Conservation (phyloP, 2,113 vertebrate species). For the Hippopotamus amphibius region DNA sequence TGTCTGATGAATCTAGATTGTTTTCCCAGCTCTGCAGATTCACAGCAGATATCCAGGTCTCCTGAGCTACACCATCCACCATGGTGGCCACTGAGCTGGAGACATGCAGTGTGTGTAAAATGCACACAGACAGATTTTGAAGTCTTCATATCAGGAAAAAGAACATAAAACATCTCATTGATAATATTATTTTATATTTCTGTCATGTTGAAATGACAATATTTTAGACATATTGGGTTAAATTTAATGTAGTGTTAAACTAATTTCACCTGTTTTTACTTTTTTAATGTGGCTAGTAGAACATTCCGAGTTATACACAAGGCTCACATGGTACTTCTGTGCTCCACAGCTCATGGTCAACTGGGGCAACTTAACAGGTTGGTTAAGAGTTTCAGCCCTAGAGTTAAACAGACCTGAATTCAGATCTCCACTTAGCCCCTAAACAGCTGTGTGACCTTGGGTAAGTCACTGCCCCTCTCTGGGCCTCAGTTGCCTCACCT, state of each 20-base stretch:
- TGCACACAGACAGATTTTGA: not conserved
- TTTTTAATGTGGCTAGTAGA: not conserved
- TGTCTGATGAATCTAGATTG: not conserved
- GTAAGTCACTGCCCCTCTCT: not conserved
- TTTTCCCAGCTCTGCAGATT: not conserved
- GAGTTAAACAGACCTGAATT: not conserved
- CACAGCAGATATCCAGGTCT: not conserved
- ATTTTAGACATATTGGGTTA: not conserved
- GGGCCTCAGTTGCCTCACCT: not conserved
- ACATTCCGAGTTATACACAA: not conserved
- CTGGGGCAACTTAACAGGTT: fast-evolving
- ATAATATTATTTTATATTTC: not conserved
- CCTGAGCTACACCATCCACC: not conserved
- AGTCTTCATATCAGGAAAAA: not conserved
- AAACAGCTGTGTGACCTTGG: not conserved
- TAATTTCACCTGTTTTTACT: not conserved
- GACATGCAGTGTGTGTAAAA: not conserved
- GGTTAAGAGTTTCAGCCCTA: not conserved
- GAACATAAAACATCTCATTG: not conserved
- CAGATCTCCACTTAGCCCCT: not conserved
- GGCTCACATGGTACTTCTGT: not conserved
- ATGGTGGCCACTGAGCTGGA: not conserved
- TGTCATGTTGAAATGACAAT: not conserved
- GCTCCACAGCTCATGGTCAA: not conserved
- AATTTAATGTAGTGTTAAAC: not conserved